A percentile compares a stretch with the other conserved stretches of the same genome.
Conservation (phyloP, 1,140 invertebrate species). For the Penaeus japonicus region DNA sequence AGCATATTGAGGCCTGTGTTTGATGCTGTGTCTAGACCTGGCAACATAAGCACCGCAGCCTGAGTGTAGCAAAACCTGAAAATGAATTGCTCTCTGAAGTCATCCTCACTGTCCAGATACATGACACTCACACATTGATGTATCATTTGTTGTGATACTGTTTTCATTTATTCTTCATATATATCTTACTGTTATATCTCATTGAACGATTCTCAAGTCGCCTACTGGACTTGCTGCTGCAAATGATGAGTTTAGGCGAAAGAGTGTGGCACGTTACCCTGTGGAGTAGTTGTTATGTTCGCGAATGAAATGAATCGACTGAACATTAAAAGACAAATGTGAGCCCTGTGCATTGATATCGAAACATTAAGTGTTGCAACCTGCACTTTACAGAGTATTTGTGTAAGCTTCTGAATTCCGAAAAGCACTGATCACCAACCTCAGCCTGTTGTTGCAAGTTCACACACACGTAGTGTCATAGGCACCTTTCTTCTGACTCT, state of each 20-base stretch:
- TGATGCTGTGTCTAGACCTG: too few relatives aligned
- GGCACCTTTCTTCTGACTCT: slow-evolving; percentile 20
- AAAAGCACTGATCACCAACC: slow-evolving; percentile 34
- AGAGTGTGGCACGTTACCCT: slow-evolving; percentile 19
- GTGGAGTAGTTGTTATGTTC: slow-evolving; percentile 34
- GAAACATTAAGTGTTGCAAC: slow-evolving; percentile 31
- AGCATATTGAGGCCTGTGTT: too few relatives aligned
- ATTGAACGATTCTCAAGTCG: too few relatives aligned
- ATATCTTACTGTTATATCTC: too few relatives aligned
- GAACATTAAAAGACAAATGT: slow-evolving; percentile 1
- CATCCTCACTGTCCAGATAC: too few relatives aligned
- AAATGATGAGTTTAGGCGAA: slow-evolving; percentile 10
- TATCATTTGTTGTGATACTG: too few relatives aligned
- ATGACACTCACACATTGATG: too few relatives aligned
- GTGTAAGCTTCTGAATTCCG: slow-evolving; percentile 30
- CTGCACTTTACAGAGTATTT: slow-evolving; percentile 35
- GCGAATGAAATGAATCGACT: slow-evolving; percentile 28
- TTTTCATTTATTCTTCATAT: too few relatives aligned
- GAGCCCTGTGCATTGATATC: slow-evolving; percentile 25
- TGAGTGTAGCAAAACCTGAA: too few relatives aligned
- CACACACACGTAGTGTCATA: slow-evolving; percentile 34
- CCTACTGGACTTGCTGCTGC: too few relatives aligned
- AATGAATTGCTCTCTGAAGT: too few relatives aligned
- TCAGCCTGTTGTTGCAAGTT: slow-evolving; percentile 25
- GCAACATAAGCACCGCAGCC: too few relatives aligned